phyloP scores from a whole-genome alignment of 2,113 vertebrate species.

The Nesogale talazaci region DNA sequence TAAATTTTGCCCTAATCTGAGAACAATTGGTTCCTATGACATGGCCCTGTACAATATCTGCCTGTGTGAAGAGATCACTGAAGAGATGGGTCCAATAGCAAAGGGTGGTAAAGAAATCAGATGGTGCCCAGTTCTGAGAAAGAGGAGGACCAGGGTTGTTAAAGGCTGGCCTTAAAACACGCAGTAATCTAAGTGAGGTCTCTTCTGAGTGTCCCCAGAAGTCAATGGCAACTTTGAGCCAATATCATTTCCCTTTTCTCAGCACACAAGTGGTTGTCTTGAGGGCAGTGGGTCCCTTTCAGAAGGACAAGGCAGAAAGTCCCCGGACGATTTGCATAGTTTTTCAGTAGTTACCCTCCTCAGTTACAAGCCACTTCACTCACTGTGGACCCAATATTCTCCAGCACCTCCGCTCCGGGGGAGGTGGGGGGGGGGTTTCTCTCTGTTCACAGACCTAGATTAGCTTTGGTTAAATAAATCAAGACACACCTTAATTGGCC shows the following conservation, averaged over 20 bases:
- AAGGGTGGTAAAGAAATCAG: too few relatives aligned
- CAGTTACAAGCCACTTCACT: neutral
- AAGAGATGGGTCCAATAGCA: too few relatives aligned
- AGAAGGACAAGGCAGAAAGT: slow-evolving; percentile 16
- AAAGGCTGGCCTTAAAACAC: too few relatives aligned
- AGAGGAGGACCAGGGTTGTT: too few relatives aligned
- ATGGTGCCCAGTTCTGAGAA: too few relatives aligned
- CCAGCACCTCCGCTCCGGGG: slow-evolving; percentile 23
- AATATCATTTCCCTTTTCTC: slow-evolving; percentile 8
- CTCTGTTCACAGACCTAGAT: slow-evolving; percentile 68
- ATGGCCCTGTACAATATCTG: too few relatives aligned
- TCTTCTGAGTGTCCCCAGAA: too few relatives aligned
- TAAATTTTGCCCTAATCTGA: too few relatives aligned
- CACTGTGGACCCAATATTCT: slow-evolving; percentile 61
- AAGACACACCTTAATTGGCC: slow-evolving; percentile 77
- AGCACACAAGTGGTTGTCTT: neutral
- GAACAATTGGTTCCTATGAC: too few relatives aligned
- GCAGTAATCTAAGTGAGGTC: too few relatives aligned
- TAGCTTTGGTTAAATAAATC: slow-evolving; percentile 76
- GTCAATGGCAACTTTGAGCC: neutral
- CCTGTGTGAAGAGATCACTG: too few relatives aligned
- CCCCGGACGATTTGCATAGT: neutral
- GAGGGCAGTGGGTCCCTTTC: neutral
- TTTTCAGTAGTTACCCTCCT: slow-evolving; percentile 8
- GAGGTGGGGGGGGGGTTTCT: too few relatives aligned